phyloP scores from a whole-genome alignment of 2,888 invertebrate species.

The Bombyx huttoni region DNA sequence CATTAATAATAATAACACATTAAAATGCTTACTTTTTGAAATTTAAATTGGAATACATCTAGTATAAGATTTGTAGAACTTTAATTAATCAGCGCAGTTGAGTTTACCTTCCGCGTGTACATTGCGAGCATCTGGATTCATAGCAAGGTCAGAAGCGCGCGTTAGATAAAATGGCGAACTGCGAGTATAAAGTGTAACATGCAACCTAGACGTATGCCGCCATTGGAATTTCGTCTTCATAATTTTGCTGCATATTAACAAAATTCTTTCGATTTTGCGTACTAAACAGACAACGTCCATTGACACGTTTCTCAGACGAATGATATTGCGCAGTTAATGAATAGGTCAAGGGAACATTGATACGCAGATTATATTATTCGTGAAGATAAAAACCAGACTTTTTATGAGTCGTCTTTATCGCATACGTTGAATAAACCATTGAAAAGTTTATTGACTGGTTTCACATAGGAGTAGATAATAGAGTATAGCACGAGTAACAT shows the following conservation, averaged over 20 bases:
- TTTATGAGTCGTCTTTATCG: slow-evolving; percentile 25
- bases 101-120: slow-evolving; percentile 32
- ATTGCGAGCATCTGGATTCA: slow-evolving; percentile 28
- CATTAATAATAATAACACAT: not conserved
- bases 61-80: not conserved
- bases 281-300: slow-evolving; percentile 17
- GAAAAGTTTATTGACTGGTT: slow-evolving; percentile 4
- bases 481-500: slow-evolving; percentile 26
- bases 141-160: slow-evolving; percentile 36
- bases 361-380: slow-evolving; percentile 19
- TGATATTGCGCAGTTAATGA: slow-evolving; percentile 39
- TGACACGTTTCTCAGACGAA: slow-evolving; percentile 7
- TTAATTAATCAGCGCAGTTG: not conserved
- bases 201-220: slow-evolving; percentile 23
- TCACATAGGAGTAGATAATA: slow-evolving; percentile 3
- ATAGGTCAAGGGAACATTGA: slow-evolving; percentile 45
- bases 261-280: slow-evolving; percentile 16
- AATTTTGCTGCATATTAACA: slow-evolving; percentile 18
- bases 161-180: slow-evolving; percentile 22
- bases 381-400: slow-evolving; percentile 26
- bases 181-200: slow-evolving; percentile 15
- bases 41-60: too few relatives aligned
- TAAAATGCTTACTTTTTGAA: not conserved
- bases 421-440: slow-evolving; percentile 15
- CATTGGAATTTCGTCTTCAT: slow-evolving; percentile 3